These are phyloP conservation scores for Lithophane semibrunnea DNA, from an alignment of 2,888 invertebrate species.

Conservation along the genomic window DNA sequence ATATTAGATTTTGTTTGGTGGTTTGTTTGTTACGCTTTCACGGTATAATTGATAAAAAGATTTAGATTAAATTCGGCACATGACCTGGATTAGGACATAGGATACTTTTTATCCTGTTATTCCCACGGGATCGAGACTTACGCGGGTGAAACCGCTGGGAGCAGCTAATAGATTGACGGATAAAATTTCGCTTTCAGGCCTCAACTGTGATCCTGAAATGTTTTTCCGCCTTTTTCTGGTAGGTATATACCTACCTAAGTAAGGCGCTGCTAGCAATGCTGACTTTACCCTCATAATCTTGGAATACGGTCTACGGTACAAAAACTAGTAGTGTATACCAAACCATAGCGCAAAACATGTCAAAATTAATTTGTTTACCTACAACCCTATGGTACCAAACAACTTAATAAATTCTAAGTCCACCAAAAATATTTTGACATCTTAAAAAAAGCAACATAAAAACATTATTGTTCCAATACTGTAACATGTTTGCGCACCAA, in stretches of 20 bases:
- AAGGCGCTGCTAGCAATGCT: neutral
- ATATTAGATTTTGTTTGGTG: too few species aligned
- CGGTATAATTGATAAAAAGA: too few species aligned
- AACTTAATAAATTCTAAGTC: neutral
- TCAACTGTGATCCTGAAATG: neutral
- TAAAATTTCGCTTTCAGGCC: neutral
- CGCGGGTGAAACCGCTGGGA: too few species aligned
- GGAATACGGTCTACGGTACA: neutral
- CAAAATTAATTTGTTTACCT: constrained; percentile 46
- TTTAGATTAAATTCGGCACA: too few species aligned
- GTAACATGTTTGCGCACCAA: constrained; percentile 31
- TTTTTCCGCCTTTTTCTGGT: neutral
- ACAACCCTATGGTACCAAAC: neutral
- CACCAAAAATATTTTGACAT: constrained; percentile 39
- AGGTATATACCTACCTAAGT: neutral
- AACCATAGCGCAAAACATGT: constrained; percentile 1
- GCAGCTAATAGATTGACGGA: neutral
- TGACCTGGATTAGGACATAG: too few species aligned
- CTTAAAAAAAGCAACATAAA: constrained; percentile 26
- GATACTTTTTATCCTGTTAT: too few species aligned
- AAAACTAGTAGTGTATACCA: neutral
- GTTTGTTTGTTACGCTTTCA: too few species aligned
- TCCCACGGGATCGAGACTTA: too few species aligned
- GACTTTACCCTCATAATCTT: neutral
- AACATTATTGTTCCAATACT: constrained; percentile 27